These are phyloP conservation scores for Amphilophus citrinellus DNA, from an alignment of 2,113 vertebrate genomes.

Conservation along the genomic window DNA sequence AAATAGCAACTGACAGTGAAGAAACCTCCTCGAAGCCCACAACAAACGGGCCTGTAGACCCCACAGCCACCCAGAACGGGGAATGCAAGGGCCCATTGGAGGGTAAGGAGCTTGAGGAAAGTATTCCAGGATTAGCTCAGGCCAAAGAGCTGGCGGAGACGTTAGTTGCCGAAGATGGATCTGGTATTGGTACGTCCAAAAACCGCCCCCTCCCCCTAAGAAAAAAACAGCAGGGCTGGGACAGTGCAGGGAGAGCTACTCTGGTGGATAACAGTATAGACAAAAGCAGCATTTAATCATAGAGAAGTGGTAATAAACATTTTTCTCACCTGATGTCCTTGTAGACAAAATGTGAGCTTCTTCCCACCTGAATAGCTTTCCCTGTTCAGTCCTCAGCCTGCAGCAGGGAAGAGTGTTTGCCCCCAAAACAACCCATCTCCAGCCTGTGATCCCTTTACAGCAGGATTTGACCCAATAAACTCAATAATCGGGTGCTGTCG, in stretches of 20 bases:
- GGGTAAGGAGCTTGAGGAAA: slow-evolving; percentile 85
- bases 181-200: slow-evolving; percentile 85
- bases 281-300: background rate
- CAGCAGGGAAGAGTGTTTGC: slow-evolving; percentile 31
- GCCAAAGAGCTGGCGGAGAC: slow-evolving; percentile 96
- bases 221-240: background rate
- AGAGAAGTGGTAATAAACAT: background rate
- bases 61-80: slow-evolving; percentile 66
- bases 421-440: background rate
- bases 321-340: background rate
- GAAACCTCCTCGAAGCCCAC: slow-evolving; percentile 45
- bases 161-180: slow-evolving; percentile 91
- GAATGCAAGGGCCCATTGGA: slow-evolving; percentile 83
- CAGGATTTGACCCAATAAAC: slow-evolving; percentile 22
- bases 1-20: slow-evolving; percentile 30
- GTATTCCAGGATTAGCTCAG: slow-evolving; percentile 89
- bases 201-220: background rate
- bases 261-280: slow-evolving; percentile 60
- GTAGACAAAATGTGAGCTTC: background rate
- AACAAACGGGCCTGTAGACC: slow-evolving; percentile 74
- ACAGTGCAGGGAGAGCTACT: slow-evolving; percentile 53
- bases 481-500: slow-evolving; percentile 16
- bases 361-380: slow-evolving; percentile 65
- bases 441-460: slow-evolving; percentile 21
- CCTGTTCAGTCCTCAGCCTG: slow-evolving; percentile 61